phyloP scores from a whole-genome alignment of 2,113 vertebrate genomes.

The Ceuthmochares aereus region DNA sequence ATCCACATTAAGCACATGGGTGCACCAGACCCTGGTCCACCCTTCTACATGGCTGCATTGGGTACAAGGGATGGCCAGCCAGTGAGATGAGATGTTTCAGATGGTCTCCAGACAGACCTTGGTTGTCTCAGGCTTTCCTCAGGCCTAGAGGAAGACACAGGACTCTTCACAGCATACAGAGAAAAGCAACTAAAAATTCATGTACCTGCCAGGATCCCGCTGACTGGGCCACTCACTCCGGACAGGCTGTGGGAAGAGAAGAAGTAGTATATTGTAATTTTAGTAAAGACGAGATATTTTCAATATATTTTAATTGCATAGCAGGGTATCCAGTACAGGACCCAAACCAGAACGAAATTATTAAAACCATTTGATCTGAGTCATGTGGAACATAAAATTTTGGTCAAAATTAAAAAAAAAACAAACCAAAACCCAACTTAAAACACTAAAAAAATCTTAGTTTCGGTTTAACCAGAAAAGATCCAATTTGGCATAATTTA shows the following conservation, averaged over 20 bases:
- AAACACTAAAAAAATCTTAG: not conserved
- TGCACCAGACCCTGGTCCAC: not conserved
- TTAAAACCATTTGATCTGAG: not conserved
- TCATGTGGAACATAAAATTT: not conserved
- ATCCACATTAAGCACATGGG: fast-evolving
- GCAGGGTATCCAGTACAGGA: not conserved
- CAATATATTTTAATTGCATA: not conserved
- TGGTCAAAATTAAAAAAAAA: not conserved
- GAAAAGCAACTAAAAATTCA: not conserved
- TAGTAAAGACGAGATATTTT: not conserved
- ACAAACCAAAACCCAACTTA: not conserved
- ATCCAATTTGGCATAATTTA: not conserved
- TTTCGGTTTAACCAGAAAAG: not conserved
- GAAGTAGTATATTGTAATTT: not conserved
- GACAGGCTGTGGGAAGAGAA: slow-evolving; percentile 11
- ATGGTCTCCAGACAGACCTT: not conserved
- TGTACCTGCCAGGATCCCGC: slow-evolving; percentile 47
- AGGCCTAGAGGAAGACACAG: not conserved
- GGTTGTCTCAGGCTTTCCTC: not conserved
- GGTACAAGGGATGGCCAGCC: not conserved
- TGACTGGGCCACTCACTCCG: not conserved
- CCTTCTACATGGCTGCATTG: fast-evolving
- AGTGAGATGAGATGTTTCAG: not conserved
- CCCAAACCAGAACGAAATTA: not conserved
- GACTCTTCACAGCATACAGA: not conserved